Evolutionary conservation across 2,888 invertebrate genomes (phyloP).

Genomic region (Cynaeus angustus): DNA sequence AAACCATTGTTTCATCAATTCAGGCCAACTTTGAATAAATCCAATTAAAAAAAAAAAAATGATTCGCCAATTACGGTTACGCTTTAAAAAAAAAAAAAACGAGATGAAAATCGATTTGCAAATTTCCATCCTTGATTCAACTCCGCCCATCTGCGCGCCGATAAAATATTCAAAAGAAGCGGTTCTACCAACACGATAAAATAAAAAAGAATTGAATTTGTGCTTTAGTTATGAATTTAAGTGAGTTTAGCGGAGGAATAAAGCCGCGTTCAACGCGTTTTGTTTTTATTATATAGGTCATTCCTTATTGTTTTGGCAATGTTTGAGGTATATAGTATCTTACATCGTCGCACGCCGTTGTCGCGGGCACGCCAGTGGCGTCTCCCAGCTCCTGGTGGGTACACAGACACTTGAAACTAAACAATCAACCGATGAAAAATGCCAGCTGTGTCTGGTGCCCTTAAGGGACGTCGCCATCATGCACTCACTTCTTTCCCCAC

Average conservation of each 20-base stretch:
- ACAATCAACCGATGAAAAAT: conserved; percentile 64
- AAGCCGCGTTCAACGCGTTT: too few relatives aligned
- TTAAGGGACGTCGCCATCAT: background rate
- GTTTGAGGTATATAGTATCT: too few relatives aligned
- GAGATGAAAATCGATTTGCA: conserved; percentile 1
- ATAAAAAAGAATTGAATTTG: too few relatives aligned
- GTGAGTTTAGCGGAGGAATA: too few relatives aligned
- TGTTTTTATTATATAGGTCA: too few relatives aligned
- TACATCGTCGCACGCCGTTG: conserved; percentile 52
- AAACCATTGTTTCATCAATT: too few relatives aligned
- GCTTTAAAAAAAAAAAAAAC: background rate
- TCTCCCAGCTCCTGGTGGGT: conserved; percentile 59
- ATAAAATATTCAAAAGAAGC: background rate
- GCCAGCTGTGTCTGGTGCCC: conserved; percentile 59
- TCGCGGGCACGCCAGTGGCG: conserved; percentile 49
- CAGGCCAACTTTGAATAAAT: too few relatives aligned
- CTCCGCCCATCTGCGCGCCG: background rate
- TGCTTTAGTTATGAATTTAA: too few relatives aligned
- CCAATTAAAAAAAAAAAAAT: too few relatives aligned
- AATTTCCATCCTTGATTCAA: background rate
- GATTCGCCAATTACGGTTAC: too few relatives aligned
- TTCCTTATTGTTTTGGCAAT: too few relatives aligned
- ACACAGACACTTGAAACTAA: conserved; percentile 58
- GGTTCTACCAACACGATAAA: too few relatives aligned
- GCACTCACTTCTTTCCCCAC: conserved; percentile 2